These are phyloP conservation scores for Schizopygopsis malacanthus DNA, from an alignment of 2,797 vertebrate species.

Conservation along the genomic window DNA sequence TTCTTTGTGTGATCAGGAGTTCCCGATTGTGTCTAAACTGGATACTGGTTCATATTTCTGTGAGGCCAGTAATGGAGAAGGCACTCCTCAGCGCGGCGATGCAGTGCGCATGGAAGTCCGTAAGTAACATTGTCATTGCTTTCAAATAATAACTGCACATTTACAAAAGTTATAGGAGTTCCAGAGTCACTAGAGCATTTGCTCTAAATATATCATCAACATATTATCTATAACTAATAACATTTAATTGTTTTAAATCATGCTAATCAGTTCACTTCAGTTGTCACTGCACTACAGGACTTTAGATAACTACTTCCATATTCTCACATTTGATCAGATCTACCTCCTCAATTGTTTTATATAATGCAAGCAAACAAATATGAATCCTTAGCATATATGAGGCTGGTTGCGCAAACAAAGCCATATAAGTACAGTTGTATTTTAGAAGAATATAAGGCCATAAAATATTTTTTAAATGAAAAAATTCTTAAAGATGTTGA, in stretches of 20 bases:
- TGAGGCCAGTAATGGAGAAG: slow-evolving; percentile 77
- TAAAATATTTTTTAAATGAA: background rate
- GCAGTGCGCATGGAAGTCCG: slow-evolving; percentile 78
- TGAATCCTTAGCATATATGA: background rate
- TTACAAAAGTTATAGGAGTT: background rate
- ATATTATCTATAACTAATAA: background rate
- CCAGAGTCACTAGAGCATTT: background rate
- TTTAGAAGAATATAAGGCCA: background rate
- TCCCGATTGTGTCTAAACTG: slow-evolving; percentile 58
- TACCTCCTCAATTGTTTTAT: background rate
- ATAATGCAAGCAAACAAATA: background rate
- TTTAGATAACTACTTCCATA: background rate
- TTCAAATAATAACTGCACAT: background rate
- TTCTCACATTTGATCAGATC: background rate
- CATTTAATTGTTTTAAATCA: background rate
- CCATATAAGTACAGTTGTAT: background rate
- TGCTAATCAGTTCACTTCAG: background rate
- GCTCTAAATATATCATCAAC: background rate
- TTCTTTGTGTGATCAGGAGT: slow-evolving; percentile 71
- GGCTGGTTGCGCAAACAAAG: background rate
- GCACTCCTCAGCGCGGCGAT: slow-evolving; percentile 69
- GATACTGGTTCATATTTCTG: slow-evolving; percentile 83
- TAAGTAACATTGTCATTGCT: slow-evolving; percentile 72
- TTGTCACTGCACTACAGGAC: background rate
- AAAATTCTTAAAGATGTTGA: background rate